These are phyloP conservation scores for Esox niger DNA, from an alignment of 2,113 vertebrate genomes.

Conservation along the genomic window DNA sequence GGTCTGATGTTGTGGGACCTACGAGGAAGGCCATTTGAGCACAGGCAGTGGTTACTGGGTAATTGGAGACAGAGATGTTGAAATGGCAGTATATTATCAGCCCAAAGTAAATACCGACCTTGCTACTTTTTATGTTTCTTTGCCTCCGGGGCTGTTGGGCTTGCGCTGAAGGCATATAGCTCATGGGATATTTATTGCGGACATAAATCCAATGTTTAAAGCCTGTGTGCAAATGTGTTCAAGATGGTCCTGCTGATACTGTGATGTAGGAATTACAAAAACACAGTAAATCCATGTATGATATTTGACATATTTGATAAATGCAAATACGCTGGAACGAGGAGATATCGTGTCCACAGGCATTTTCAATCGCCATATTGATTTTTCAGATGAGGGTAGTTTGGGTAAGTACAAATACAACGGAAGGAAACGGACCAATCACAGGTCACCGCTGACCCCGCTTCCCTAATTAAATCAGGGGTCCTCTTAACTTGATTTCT, in stretches of 20 bases:
- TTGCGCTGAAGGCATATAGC: slow-evolving; percentile 34
- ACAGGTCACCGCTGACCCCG: slow-evolving; percentile 44
- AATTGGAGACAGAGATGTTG: slow-evolving; percentile 56
- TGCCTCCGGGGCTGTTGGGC: slow-evolving; percentile 24
- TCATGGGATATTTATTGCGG: slow-evolving; percentile 37
- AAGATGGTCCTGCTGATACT: slow-evolving; percentile 6
- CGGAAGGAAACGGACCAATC: slow-evolving; percentile 31
- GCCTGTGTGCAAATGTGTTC: slow-evolving; percentile 14
- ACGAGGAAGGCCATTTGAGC: slow-evolving; percentile 49
- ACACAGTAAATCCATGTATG: not conserved
- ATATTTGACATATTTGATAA: not conserved
- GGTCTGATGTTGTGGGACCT: slow-evolving; percentile 62
- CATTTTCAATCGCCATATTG: not conserved
- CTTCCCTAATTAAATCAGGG: slow-evolving; percentile 65
- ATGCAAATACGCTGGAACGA: not conserved
- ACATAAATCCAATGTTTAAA: slow-evolving; percentile 36
- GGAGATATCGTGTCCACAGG: not conserved
- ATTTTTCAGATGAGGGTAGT: not conserved
- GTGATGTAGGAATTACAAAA: slow-evolving; percentile 4
- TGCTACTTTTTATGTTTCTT: slow-evolving; percentile 49
- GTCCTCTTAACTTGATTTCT: slow-evolving; percentile 52
- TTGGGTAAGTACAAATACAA: not conserved
- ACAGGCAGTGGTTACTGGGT: slow-evolving; percentile 13
- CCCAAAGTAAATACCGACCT: slow-evolving; percentile 58
- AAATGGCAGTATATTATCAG: slow-evolving; percentile 54